Percentiles rank a stretch among this genome's conserved stretches.
Evolutionary conservation across 2,113 vertebrate species (phyloP).

Genomic region (Megaptera novaeangliae): DNA sequence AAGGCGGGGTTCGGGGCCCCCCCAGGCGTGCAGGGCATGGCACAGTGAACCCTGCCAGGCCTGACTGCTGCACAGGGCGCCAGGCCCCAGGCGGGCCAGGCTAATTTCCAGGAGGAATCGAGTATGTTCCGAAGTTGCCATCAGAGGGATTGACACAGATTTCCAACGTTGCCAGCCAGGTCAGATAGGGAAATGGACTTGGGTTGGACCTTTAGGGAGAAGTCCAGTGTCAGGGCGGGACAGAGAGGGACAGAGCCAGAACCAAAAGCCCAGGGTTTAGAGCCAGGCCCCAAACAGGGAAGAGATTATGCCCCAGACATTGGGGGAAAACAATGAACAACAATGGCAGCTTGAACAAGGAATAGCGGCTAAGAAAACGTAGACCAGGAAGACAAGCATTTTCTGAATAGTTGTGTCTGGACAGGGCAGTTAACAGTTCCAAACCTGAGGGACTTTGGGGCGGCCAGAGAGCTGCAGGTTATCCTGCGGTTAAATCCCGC

Average conservation of each 20-base stretch:
- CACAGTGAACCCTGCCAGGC: neutral
- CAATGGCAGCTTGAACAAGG: neutral
- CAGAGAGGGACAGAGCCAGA: neutral
- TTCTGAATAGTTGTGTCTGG: neutral
- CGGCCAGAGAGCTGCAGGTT: neutral
- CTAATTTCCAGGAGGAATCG: neutral
- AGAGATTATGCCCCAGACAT: neutral
- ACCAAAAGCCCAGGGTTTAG: neutral
- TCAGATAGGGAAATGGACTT: neutral
- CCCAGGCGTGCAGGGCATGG: fast-evolving
- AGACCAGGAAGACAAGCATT: neutral
- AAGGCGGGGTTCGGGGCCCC: neutral
- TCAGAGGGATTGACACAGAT: neutral
- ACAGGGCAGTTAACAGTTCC: neutral
- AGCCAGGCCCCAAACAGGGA: neutral
- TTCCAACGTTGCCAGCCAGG: neutral
- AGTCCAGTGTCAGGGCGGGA: neutral
- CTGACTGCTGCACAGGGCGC: neutral
- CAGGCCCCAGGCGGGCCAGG: no score
- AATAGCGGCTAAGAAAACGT: neutral
- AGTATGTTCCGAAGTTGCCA: neutral
- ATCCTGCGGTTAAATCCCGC: neutral
- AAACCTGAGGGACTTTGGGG: neutral
- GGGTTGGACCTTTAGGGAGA: neutral
- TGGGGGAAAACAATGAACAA: neutral